phyloP scores from a whole-genome alignment of 2,888 invertebrate species.

The Meta bourneti region DNA sequence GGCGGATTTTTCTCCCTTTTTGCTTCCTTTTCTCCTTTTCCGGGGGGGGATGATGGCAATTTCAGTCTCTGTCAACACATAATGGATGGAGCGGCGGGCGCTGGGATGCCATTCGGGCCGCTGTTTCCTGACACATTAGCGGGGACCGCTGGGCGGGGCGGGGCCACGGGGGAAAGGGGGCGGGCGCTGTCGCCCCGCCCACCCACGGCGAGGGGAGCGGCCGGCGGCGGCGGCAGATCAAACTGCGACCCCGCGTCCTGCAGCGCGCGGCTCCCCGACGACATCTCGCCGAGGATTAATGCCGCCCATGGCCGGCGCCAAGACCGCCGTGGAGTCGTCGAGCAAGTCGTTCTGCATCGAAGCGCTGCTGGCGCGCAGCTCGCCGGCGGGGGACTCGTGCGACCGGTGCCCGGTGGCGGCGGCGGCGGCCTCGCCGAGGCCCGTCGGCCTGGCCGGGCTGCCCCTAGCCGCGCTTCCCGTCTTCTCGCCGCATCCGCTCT shows the following conservation, averaged over 20 bases:
- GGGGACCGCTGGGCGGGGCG: slow-evolving; percentile 31
- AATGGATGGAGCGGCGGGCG: slow-evolving; percentile 63
- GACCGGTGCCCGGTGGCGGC: slow-evolving; percentile 32
- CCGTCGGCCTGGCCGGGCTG: slow-evolving; percentile 30
- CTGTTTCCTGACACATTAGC: slow-evolving; percentile 70
- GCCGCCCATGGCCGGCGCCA: slow-evolving; percentile 76
- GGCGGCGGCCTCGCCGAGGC: slow-evolving; percentile 10
- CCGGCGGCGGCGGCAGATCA: slow-evolving; percentile 16
- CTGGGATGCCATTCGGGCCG: slow-evolving; percentile 44
- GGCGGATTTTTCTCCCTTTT: slow-evolving; percentile 30
- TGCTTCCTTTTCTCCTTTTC: slow-evolving; percentile 16
- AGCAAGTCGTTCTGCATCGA: slow-evolving; percentile 77
- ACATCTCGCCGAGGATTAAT: slow-evolving; percentile 44
- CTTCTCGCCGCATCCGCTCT: slow-evolving; percentile 77
- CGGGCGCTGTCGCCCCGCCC: slow-evolving; percentile 41
- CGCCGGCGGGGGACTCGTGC: slow-evolving; percentile 41
- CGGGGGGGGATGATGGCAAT: slow-evolving; percentile 48
- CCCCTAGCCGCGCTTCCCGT: slow-evolving; percentile 67
- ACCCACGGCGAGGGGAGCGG: slow-evolving; percentile 33
- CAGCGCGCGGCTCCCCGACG: slow-evolving; percentile 12
- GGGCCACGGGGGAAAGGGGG: slow-evolving; percentile 36
- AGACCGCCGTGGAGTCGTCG: slow-evolving; percentile 62
- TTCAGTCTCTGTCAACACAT: slow-evolving; percentile 70
- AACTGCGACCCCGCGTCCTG: slow-evolving; percentile 5
- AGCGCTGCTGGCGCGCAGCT: slow-evolving; percentile 76